Percentiles rank a stretch among this genome's conserved stretches.
Evolutionary conservation across 2,113 vertebrate species (phyloP).

Genomic region (Microcebus murinus): DNA sequence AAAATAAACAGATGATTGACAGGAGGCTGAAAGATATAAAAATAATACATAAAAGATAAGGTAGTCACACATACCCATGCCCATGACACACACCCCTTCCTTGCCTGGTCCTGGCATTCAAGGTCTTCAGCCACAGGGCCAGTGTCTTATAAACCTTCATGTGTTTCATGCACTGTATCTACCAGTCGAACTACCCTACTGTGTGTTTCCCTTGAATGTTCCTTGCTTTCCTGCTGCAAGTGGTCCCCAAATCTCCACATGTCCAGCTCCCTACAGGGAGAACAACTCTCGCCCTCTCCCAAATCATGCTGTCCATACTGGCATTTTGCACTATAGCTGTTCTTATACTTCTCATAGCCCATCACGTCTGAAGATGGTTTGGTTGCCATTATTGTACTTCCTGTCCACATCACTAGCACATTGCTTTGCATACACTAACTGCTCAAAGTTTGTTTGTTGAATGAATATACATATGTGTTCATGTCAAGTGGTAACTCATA

Average conservation of each 20-base stretch:
- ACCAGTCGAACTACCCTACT: neutral
- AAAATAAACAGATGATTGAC: neutral
- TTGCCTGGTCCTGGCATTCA: neutral
- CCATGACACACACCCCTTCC: neutral
- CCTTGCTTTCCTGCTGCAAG: neutral
- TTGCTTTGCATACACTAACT: neutral
- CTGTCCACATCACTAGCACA: neutral
- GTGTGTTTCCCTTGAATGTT: neutral
- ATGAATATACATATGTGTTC: neutral
- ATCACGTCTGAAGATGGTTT: neutral
- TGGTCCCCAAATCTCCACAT: neutral
- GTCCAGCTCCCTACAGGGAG: neutral
- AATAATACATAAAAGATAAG: neutral
- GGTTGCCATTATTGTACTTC: neutral
- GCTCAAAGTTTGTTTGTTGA: neutral
- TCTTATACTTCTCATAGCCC: too few species aligned
- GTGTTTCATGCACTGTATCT: neutral
- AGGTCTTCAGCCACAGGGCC: neutral
- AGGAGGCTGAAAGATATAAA: neutral
- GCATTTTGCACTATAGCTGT: neutral
- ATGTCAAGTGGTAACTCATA: neutral
- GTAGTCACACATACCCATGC: neutral
- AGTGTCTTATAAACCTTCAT: neutral
- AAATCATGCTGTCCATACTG: neutral
- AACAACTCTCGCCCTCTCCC: neutral